phyloP scores from a whole-genome alignment of 2,113 vertebrate genomes.

The Cranoglanis bouderius region DNA sequence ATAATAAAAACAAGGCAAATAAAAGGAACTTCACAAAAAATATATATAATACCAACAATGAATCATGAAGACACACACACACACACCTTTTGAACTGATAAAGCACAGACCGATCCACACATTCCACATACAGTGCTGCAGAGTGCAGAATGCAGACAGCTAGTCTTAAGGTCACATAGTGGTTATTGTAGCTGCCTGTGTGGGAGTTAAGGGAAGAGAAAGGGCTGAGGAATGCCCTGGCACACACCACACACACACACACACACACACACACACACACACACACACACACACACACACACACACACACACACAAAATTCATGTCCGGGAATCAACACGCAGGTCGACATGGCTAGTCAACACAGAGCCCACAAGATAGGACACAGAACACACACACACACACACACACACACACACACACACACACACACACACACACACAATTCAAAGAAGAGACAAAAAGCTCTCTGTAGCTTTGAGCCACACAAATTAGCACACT shows the following conservation, averaged over 20 bases:
- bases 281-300: conserved; percentile 13
- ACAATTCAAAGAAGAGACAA: background rate
- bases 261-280: conserved; percentile 4
- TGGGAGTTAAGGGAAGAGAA: conserved; percentile 13
- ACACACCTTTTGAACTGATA: conserved; percentile 6
- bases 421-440: background rate
- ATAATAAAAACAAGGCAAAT: background rate
- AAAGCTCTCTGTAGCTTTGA: background rate
- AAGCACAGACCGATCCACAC: background rate
- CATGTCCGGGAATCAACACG: conserved; percentile 8
- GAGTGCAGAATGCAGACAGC: background rate
- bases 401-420: background rate
- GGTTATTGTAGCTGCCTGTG: conserved; percentile 16
- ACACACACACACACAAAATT: conserved; percentile 12
- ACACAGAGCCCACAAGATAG: conserved; percentile 7
- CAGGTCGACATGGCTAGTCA: conserved; percentile 20
- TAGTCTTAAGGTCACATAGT: conserved; percentile 15
- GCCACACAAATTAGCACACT: conserved; percentile 8
- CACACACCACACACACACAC: conserved; percentile 12
- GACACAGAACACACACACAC: background rate
- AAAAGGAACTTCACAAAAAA: background rate
- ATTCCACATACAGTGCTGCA: background rate
- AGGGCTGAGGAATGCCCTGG: conserved; percentile 25
- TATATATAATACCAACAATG: background rate
- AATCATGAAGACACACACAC: background rate